Evolutionary conservation across 1,140 invertebrate species (phyloP).

Genomic region (Pachyrhynchus sulphureomaculatus): DNA sequence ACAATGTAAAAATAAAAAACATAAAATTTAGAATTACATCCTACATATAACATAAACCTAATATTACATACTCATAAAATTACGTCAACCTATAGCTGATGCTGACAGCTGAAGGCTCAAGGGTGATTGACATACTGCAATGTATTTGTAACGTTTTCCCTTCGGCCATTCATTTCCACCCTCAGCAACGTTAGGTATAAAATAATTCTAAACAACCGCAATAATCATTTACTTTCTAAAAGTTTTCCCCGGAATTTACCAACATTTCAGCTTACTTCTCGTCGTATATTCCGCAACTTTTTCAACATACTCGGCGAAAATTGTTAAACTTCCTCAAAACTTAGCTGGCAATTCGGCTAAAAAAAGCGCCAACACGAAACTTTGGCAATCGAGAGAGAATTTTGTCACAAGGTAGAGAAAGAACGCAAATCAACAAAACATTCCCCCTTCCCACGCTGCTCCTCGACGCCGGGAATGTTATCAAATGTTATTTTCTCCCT

Average conservation of each 20-base stretch:
- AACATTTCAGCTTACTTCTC: not conserved
- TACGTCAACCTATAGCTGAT: too few relatives aligned
- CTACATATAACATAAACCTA: too few relatives aligned
- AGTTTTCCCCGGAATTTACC: not conserved
- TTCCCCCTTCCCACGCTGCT: not conserved
- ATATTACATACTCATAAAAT: too few relatives aligned
- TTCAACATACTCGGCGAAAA: not conserved
- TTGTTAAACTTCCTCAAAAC: constrained; percentile 3
- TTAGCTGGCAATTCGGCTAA: not conserved
- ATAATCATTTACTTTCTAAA: constrained; percentile 2
- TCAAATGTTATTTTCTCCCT: not conserved
- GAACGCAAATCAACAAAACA: constrained; percentile 5
- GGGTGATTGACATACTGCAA: too few relatives aligned
- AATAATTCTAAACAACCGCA: not conserved
- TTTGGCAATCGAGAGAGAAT: not conserved
- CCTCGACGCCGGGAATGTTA: not conserved
- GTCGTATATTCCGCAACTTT: not conserved
- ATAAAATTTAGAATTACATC: too few relatives aligned
- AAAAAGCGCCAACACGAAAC: not conserved
- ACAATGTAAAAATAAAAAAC: too few relatives aligned
- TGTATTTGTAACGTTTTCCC: too few relatives aligned
- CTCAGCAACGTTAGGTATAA: too few relatives aligned
- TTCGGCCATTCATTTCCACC: too few relatives aligned
- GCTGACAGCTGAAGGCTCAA: too few relatives aligned
- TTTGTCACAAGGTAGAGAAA: not conserved